Evolutionary conservation across 1,140 invertebrate species (phyloP).

Genomic region (Neodiprion lecontei): DNA sequence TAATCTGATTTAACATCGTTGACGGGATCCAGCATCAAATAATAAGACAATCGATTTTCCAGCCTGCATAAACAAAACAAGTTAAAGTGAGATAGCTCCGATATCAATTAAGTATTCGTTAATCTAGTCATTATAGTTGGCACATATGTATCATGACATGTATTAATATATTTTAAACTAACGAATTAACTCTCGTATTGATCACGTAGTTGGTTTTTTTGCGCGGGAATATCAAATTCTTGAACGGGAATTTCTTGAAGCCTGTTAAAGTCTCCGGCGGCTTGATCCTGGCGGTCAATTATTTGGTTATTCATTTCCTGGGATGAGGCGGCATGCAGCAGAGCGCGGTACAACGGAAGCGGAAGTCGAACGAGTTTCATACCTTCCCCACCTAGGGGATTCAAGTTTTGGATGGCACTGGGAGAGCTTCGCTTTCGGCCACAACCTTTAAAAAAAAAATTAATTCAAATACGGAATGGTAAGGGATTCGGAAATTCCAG

Average conservation of each 20-base stretch:
- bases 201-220: constrained; percentile 6
- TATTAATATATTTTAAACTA: background rate
- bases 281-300: constrained; percentile 20
- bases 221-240: background rate
- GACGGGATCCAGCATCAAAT: too few relatives aligned
- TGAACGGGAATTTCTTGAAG: constrained; percentile 13
- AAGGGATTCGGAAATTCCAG: too few relatives aligned
- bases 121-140: too few relatives aligned
- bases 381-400: constrained; percentile 13
- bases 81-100: too few relatives aligned
- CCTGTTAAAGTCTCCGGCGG: constrained; percentile 2
- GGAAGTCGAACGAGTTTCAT: constrained; percentile 34
- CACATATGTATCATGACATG: background rate
- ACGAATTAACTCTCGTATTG: constrained; percentile 30
- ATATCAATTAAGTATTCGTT: too few relatives aligned
- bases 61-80: too few relatives aligned
- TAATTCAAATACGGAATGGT: background rate
- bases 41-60: too few relatives aligned
- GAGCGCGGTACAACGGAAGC: constrained; percentile 32
- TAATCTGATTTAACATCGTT: too few relatives aligned
- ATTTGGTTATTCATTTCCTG: constrained; percentile 31
- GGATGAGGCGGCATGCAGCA: constrained; percentile 32
- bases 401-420: constrained; percentile 10
- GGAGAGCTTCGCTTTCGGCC: constrained; percentile 40
- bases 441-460: constrained; percentile 36